Evolutionary conservation across 2,888 invertebrate species (phyloP).

Genomic region (Melinaea marsaeus): DNA sequence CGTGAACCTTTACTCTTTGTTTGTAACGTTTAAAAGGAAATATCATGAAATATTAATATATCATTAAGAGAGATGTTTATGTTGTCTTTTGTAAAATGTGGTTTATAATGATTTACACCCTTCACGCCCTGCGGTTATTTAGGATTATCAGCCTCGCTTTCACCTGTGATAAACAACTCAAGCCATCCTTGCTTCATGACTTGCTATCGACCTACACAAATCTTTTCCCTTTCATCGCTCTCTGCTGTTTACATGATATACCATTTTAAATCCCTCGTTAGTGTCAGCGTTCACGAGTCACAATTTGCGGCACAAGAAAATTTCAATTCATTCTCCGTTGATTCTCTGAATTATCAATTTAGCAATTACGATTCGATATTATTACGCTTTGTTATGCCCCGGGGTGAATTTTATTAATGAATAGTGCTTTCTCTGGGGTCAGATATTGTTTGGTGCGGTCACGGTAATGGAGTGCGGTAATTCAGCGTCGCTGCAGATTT

Average conservation of each 20-base stretch:
- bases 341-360: slow-evolving; percentile 51
- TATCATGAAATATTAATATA: slow-evolving; percentile 7
- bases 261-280: slow-evolving; percentile 55
- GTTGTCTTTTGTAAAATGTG: slow-evolving; percentile 32
- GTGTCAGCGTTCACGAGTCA: slow-evolving; percentile 47
- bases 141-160: slow-evolving; percentile 64
- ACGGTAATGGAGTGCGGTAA: slow-evolving; percentile 47
- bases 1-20: neutral
- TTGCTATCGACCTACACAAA: slow-evolving; percentile 50
- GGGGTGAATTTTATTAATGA: slow-evolving; percentile 61
- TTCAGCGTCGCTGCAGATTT: slow-evolving; percentile 56
- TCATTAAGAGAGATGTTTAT: slow-evolving; percentile 51
- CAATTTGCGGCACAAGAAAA: slow-evolving; percentile 39
- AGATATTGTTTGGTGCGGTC: slow-evolving; percentile 52
- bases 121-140: slow-evolving; percentile 56
- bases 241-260: slow-evolving; percentile 59
- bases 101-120: slow-evolving; percentile 46
- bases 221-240: slow-evolving; percentile 65
- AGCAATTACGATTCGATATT: slow-evolving; percentile 60
- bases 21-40: neutral
- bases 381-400: slow-evolving; percentile 62
- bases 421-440: slow-evolving; percentile 63
- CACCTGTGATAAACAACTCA: slow-evolving; percentile 65
- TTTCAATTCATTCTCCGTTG: slow-evolving; percentile 26
- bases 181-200: slow-evolving; percentile 53